Evolutionary conservation across 2,797 vertebrate species (phyloP), one percentile per base, ranked within the genome.

Genomic region (Dicrostonyx torquatus): DNA sequence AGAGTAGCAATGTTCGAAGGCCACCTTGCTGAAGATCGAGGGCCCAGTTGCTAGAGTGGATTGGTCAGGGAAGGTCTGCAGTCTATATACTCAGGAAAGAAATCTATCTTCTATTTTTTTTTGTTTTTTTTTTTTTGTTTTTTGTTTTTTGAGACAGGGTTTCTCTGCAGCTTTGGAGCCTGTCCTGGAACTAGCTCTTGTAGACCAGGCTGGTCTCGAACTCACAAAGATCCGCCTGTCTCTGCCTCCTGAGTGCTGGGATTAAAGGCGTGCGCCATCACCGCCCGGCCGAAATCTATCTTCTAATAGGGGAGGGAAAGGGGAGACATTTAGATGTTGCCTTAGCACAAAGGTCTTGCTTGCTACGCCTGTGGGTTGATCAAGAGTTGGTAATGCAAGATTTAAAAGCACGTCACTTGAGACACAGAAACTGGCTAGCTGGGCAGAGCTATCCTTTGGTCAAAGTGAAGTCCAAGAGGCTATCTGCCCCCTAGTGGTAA

Each of bases 401-500:
- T 43, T 94, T 50, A 95, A 95, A 78, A 86, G 37, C 43, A 29
- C 9, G 72, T 89, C 89, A 79, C 37, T 22, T 48, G 90, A 97
- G 64, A 92, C 82, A 78, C 88, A 73, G 64, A 66, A 84, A 93
- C 13, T 24, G 68, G 73, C 90, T 77, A 45, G 18, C 70, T 87
- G 60, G 64, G 68, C 26, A 24, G 77, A 97, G 93, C 75, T 86
- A 31, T 75, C 93, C 83, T 91, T 92, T 95, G 96, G 97, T 93
- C 94, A 77, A 85, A 91, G 80, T 84, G 76, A 95, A 92, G 96
- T 94, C 96, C 96, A 93, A 80, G 72, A 94, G 87, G 87, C 95
- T 93, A 93, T 96, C 97, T 95, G 96, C 97, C 97, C 97, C 95
- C 97, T 97, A 97, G 97, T 97, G 97, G 97, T 82, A 95, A 97